These are phyloP conservation scores for Emmelina monodactyla DNA, from an alignment of 2,888 invertebrate genomes.

Conservation along the genomic window DNA sequence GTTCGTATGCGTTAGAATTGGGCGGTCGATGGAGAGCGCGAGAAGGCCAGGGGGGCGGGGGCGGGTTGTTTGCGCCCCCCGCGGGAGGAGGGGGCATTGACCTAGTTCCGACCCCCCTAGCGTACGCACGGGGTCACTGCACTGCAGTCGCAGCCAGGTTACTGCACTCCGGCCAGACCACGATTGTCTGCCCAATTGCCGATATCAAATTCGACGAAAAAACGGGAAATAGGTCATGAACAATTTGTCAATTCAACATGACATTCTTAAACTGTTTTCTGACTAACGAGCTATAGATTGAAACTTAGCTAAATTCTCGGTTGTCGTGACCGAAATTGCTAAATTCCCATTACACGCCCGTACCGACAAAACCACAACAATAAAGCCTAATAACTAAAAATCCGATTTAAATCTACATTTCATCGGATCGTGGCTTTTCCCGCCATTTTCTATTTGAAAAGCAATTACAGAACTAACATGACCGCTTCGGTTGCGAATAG, in stretches of 20 bases:
- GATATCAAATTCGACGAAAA: too few species aligned
- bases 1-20: slow-evolving; percentile 44
- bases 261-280: too few species aligned
- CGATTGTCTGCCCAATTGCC: too few species aligned
- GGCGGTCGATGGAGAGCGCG: slow-evolving; percentile 54
- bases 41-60: slow-evolving; percentile 23
- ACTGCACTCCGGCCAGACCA: slow-evolving; percentile 43
- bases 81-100: slow-evolving; percentile 34
- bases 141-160: slow-evolving; percentile 60
- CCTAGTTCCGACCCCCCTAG: slow-evolving; percentile 37
- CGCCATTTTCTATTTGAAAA: slow-evolving; percentile 36
- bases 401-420: slow-evolving; percentile 24
- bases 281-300: too few species aligned
- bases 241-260: too few species aligned
- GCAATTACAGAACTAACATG: slow-evolving; percentile 35
- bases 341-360: too few species aligned
- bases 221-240: too few species aligned
- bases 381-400: slow-evolving; percentile 20
- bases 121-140: slow-evolving; percentile 64
- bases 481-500: not conserved
- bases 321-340: too few species aligned
- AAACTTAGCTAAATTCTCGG: too few species aligned
- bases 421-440: slow-evolving; percentile 26
- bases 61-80: too few species aligned
- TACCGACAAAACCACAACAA: not conserved